Conservation (phyloP, 2,888 invertebrate genomes). For the Stomorhina lunata region DNA sequence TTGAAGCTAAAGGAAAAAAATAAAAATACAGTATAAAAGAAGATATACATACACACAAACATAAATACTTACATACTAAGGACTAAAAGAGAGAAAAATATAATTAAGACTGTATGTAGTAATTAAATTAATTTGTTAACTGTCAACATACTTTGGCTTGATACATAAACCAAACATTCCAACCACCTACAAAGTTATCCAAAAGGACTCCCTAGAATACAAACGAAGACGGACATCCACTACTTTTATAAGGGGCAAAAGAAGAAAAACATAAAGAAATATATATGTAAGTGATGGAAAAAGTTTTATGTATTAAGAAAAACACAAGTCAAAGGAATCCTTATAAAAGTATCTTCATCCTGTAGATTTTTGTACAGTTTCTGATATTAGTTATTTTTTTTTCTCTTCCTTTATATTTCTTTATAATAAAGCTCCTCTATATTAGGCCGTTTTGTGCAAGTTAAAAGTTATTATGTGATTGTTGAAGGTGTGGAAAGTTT, state of each 20-base stretch:
- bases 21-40: background rate
- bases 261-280: background rate
- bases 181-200: background rate
- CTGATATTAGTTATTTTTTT: background rate
- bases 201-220: background rate
- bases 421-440: background rate
- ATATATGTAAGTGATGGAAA: background rate
- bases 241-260: no score
- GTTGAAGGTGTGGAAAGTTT: background rate
- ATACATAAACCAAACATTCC: conserved; percentile 20
- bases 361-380: conserved; percentile 2
- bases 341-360: conserved; percentile 42
- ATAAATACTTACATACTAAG: no score
- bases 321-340: conserved; percentile 27
- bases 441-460: background rate
- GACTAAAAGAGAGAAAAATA: background rate
- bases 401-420: background rate
- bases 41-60: no score
- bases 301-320: background rate
- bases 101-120: conserved; percentile 32
- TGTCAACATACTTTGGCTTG: conserved; percentile 33
- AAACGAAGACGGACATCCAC: background rate
- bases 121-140: conserved; percentile 52
- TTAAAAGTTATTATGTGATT: no score
- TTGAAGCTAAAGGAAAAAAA: background rate